Percentiles rank a stretch among this genome's conserved stretches.
Evolutionary conservation across 2,113 vertebrate species (phyloP).

Genomic region (Tragelaphus buxtoni): DNA sequence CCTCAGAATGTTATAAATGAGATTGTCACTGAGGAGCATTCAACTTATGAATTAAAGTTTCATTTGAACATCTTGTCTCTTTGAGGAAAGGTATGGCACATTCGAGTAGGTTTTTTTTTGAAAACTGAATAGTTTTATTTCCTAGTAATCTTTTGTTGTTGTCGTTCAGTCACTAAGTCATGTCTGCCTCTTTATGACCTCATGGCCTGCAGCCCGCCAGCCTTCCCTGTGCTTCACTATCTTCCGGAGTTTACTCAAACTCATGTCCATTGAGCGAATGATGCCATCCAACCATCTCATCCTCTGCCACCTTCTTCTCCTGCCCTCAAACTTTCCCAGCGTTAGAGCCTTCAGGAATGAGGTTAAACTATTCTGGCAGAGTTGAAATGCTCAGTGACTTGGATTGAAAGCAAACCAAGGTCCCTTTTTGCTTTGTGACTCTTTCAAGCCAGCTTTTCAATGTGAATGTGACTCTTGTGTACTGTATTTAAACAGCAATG

Average conservation of each 20-base stretch:
- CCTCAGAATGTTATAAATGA: neutral
- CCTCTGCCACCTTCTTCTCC: neutral
- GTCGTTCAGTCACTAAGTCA: neutral
- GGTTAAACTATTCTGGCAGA: constrained; percentile 15
- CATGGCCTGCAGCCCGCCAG: neutral
- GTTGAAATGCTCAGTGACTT: constrained; percentile 24
- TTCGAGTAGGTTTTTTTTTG: neutral
- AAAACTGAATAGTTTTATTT: constrained; percentile 24
- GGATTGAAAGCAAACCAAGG: constrained; percentile 27
- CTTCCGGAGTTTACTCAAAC: neutral
- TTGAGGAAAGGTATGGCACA: neutral
- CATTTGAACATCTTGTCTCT: constrained; percentile 22
- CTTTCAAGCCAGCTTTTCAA: constrained; percentile 31
- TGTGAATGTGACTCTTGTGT: neutral
- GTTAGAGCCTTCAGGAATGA: neutral
- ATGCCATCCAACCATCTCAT: neutral
- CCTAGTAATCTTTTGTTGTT: neutral
- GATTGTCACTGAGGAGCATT: neutral
- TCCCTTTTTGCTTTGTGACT: constrained; percentile 31
- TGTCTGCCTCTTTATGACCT: neutral
- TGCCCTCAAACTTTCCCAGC: neutral
- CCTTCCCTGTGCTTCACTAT: neutral
- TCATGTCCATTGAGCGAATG: neutral
- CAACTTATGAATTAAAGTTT: neutral
- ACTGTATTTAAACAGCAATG: constrained; percentile 20